Conservation (phyloP, 1,140 invertebrate species). For the Bursaphelenchus mucronatus region DNA sequence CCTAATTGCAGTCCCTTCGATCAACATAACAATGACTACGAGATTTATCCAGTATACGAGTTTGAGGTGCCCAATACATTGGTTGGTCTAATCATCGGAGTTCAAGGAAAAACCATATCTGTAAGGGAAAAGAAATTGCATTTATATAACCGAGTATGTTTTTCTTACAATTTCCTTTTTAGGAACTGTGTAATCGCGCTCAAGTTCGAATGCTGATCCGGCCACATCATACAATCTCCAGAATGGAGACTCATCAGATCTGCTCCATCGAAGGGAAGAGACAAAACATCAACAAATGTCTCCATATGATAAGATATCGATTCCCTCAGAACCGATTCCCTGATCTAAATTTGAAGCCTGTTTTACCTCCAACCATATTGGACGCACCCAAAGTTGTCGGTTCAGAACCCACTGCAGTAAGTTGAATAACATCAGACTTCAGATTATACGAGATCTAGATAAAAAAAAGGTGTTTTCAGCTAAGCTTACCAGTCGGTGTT, state of each 20-base stretch:
- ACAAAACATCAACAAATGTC: conserved; percentile 60
- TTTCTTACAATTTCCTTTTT: conserved; percentile 23
- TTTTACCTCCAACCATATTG: conserved; percentile 41
- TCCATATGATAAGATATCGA: conserved; percentile 55
- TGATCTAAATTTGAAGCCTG: conserved; percentile 58
- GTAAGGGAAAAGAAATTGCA: conserved; percentile 18
- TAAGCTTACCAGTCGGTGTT: conserved; percentile 80
- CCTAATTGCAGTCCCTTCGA: conserved; percentile 43
- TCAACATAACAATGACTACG: conserved; percentile 16
- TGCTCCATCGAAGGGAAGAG: conserved; percentile 58
- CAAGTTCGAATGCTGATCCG: conserved; percentile 57
- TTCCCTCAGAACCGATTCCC: conserved; percentile 58
- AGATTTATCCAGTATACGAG: conserved; percentile 53
- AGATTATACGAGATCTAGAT: background rate
- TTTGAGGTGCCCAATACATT: conserved; percentile 60
- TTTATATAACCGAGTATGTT: background rate
- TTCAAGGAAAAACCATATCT: conserved; percentile 58
- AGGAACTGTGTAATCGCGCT: conserved; percentile 57
- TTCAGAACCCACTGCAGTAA: conserved; percentile 24
- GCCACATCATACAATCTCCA: conserved; percentile 52
- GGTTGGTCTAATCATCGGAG: conserved; percentile 59
- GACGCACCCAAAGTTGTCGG: background rate
- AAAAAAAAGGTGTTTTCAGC: conserved; percentile 64
- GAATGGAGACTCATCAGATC: conserved; percentile 56
- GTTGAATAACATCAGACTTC: conserved; percentile 13